Evolutionary conservation across 2,113 vertebrate species (phyloP), one percentile per base, ranked within the genome.

Genomic region (Hassar affinis): DNA sequence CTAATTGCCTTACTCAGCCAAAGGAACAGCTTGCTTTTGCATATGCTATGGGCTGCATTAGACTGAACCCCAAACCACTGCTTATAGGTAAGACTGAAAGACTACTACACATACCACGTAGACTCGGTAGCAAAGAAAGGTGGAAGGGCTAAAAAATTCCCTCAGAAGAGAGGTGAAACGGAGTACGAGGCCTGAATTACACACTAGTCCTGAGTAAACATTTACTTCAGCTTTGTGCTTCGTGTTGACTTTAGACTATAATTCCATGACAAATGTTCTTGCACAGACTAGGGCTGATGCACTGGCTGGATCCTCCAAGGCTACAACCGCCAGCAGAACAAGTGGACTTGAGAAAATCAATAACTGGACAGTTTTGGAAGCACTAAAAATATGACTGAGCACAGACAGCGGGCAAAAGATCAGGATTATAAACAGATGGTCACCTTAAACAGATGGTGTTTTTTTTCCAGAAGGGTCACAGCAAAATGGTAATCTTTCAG

Each of bases 191-290:
- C 52, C 71, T 52, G 33, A 82, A 75, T 72, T 79, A 72, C 38
- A 12, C 52, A 33, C 51, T 54, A 56, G 71, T 33, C 68, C n/a
- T 64, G 64, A 84, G 56, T 82, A 68, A 78, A 78, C 76, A 66
- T 84, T 85, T 81, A 82, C 77, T 78, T 56, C 11, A 38, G 74
- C 74, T 56, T 77, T 85, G 83, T 71, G 61, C 59, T 68, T 47
- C 66, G 8, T 82, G 75, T 81, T 64, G 75, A 81, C 79, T 87
- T 74, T n/a, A 78, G 78, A 35, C 54, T 35, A 84, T 81, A 77
- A 84, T 83, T 82, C 71, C 79, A 78, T 49, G 82, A 84, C 33
- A 51, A 54, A 49, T 78, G 47, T 80, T 81, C 74, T 78, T 56
- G 51, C 62, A 71, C 42, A 76, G 42, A 47, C 38, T 57, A 22